Evolutionary conservation across 2,113 vertebrate genomes (phyloP), one percentile per base, ranked within the genome.

Genomic region (Seriola quinqueradiata): DNA sequence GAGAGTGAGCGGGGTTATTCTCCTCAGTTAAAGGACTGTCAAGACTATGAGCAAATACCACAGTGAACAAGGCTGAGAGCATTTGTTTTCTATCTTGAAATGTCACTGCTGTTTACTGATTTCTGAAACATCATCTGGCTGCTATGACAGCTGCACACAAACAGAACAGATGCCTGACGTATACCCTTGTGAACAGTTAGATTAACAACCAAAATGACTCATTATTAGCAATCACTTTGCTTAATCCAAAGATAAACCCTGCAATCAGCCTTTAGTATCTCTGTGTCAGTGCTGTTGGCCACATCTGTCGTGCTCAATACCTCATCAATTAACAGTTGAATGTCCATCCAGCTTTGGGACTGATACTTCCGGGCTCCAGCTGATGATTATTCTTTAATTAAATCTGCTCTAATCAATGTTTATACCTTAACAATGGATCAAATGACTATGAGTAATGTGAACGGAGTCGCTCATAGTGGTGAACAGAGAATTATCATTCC

Each of bases 241-340:
- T 68, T 83, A 23, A 65, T 86, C 65, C 70, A 46, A 3, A n/a
- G 60, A 84, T 70, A 69, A 70, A 75, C 50, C 57, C 44, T 38
- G 1, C 72, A 75, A 81, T 64, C 67, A 61, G 25, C 52, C 63
- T 16, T 63, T 69, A 63, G 63, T 52, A 57, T 81, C 46, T 69
- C 55, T 11, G 55, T 64, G 77, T 50, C 60, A 1, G 74, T 8
- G 58, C 89, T 16, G 7, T 46, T 11, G 74, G 77, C 19, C 70
- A 75, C 84, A 82, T 82, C 72, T 74, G 69, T 81, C 76, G 25
- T 8, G n/a, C 40, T 32, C n/a, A 80, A 68, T 4, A 66, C 28
- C 77, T 79, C 78, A 80, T 87, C 68, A 68, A 70, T 80, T 79
- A 89, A 76, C 40, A 81, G 75, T 82, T 57, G 40, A 74, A 46